Conservation (phyloP, 2,888 invertebrate species). For the Metalampra italica region DNA sequence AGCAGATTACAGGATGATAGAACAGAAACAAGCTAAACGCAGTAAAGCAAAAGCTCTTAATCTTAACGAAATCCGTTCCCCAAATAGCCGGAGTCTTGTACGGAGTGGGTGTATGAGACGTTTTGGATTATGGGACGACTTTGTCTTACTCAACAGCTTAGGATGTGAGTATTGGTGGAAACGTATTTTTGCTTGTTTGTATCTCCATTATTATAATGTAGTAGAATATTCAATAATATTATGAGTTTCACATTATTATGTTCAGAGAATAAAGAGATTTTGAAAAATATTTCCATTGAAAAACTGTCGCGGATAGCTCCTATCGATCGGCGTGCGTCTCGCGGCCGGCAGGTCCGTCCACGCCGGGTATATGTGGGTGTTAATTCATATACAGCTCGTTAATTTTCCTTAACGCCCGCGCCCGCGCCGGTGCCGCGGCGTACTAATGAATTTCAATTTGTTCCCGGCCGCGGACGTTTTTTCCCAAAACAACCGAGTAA, state of each 20-base stretch:
- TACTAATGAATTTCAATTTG: slow-evolving; percentile 76
- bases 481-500: slow-evolving; percentile 30
- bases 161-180: background rate
- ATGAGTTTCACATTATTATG: too few species aligned
- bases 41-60: background rate
- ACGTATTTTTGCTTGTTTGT: background rate
- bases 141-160: background rate
- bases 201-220: too few species aligned
- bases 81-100: background rate
- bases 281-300: slow-evolving; percentile 24
- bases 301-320: slow-evolving; percentile 38
- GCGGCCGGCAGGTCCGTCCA: slow-evolving; percentile 4
- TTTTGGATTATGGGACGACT: background rate
- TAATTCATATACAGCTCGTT: slow-evolving; percentile 72
- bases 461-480: slow-evolving; percentile 44
- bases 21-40: background rate
- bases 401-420: slow-evolving; percentile 71
- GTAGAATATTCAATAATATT: too few species aligned
- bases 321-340: slow-evolving; percentile 38
- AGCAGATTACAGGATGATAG: background rate
- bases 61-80: background rate
- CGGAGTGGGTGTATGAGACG: background rate
- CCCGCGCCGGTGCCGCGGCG: slow-evolving; percentile 45
- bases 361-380: slow-evolving; percentile 43
- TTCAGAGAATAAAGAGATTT: too few species aligned